Conservation (phyloP, 1,140 invertebrate genomes). For the Sminthurides bifidus region DNA sequence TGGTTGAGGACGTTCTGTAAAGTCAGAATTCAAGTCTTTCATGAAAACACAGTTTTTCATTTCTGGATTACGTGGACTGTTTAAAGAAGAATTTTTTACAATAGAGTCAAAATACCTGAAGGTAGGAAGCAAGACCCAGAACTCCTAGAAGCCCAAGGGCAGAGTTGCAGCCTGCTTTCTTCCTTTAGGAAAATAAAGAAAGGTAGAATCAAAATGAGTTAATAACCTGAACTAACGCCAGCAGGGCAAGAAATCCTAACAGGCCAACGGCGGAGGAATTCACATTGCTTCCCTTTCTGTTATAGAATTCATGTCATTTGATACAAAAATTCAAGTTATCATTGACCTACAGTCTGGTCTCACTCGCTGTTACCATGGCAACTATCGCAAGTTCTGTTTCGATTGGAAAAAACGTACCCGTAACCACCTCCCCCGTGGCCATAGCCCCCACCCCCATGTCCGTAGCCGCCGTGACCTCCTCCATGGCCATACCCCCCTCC, state of each 20-base stretch:
- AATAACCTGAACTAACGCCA: conserved; percentile 18
- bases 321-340: background rate
- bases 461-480: background rate
- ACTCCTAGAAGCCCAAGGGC: conserved; percentile 21
- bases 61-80: background rate
- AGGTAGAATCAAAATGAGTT: background rate
- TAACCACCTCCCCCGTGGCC: conserved; percentile 11
- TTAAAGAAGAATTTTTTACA: background rate
- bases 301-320: background rate
- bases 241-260: conserved; percentile 14
- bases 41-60: background rate
- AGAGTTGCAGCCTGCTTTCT: conserved; percentile 17
- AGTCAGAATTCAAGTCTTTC: background rate
- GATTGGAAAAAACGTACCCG: background rate
- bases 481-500: background rate
- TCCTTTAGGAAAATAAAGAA: background rate
- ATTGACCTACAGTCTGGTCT: too few relatives aligned
- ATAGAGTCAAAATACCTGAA: conserved; percentile 14
- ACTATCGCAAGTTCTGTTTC: too few relatives aligned
- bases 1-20: conserved; percentile 14
- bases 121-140: conserved; percentile 21
- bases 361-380: background rate
- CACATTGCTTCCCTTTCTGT: background rate
- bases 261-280: conserved; percentile 5
- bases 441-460: conserved; percentile 1